These are phyloP conservation scores for Nettapus auritus DNA, from an alignment of 2,113 vertebrate genomes.

Conservation along the genomic window DNA sequence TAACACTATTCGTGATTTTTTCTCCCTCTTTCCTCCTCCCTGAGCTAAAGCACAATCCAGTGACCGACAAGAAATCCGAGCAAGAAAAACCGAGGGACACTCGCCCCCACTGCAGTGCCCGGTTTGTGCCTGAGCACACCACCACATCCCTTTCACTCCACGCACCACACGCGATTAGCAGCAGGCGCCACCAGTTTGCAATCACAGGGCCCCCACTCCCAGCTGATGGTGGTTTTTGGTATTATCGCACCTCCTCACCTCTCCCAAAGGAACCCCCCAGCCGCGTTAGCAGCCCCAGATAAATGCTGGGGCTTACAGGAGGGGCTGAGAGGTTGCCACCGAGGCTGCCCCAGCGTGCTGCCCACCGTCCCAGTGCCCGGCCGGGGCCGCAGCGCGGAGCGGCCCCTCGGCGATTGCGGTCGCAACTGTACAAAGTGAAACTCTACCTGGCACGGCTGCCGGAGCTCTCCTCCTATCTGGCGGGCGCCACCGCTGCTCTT, in stretches of 20 bases:
- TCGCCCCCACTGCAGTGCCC: background rate
- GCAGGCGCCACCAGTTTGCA: background rate
- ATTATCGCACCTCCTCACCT: background rate
- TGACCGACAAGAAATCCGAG: background rate
- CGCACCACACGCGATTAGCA: background rate
- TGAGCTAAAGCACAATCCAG: background rate
- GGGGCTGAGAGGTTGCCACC: too few relatives aligned
- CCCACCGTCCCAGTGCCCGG: background rate
- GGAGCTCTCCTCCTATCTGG: slow-evolving; percentile 72
- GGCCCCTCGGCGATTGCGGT: slow-evolving; percentile 1
- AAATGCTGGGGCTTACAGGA: accelerated
- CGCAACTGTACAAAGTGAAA: slow-evolving; percentile 63
- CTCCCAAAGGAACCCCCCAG: background rate
- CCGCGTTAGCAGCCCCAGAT: background rate
- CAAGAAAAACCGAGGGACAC: background rate
- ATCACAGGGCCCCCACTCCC: background rate
- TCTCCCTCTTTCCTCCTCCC: background rate
- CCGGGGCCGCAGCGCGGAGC: background rate
- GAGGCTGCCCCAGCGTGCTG: background rate
- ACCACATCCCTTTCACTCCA: background rate
- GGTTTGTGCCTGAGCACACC: background rate
- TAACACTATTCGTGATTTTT: background rate
- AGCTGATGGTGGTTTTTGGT: background rate
- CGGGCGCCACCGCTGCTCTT: slow-evolving; percentile 70
- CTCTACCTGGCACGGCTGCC: slow-evolving; percentile 74